phyloP scores from a whole-genome alignment of 2,888 invertebrate species.

The Drosophila quinaria region DNA sequence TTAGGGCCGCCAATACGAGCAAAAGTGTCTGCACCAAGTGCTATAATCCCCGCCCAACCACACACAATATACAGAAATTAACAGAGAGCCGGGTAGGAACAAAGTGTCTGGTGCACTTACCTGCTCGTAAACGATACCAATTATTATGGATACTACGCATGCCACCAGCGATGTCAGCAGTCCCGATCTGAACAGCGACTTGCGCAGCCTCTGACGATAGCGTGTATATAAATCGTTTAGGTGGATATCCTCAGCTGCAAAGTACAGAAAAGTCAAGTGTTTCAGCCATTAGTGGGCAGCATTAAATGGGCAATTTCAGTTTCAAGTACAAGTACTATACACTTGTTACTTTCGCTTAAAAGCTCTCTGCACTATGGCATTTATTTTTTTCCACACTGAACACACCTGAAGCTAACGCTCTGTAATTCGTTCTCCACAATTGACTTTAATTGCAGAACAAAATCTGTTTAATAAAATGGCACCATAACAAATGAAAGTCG shows the following conservation, averaged over 20 bases:
- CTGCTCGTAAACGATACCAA: slow-evolving; percentile 82
- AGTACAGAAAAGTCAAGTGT: slow-evolving; percentile 32
- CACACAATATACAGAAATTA: slow-evolving; percentile 13
- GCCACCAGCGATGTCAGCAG: slow-evolving; percentile 84
- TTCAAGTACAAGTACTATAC: slow-evolving; percentile 14
- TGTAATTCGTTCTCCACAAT: slow-evolving; percentile 16
- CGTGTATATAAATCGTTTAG: slow-evolving; percentile 85
- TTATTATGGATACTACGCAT: slow-evolving; percentile 84
- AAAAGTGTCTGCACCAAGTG: slow-evolving; percentile 79
- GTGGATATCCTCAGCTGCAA: slow-evolving; percentile 85
- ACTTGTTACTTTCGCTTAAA: slow-evolving; percentile 1
- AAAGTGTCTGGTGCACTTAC: slow-evolving; percentile 64
- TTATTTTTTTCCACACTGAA: not conserved
- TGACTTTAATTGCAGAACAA: slow-evolving; percentile 21
- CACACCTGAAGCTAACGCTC: slow-evolving; percentile 4
- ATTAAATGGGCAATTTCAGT: slow-evolving; percentile 44
- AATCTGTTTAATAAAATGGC: slow-evolving; percentile 5
- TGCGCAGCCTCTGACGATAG: slow-evolving; percentile 85
- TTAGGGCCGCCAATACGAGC: slow-evolving; percentile 79
- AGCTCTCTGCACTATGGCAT: slow-evolving; percentile 1
- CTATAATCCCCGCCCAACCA: slow-evolving; percentile 55
- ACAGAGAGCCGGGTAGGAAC: not conserved
- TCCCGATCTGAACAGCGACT: slow-evolving; percentile 85
- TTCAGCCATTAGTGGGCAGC: slow-evolving; percentile 41
- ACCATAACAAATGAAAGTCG: slow-evolving; percentile 2